These are phyloP conservation scores for Aproaerema taeniolella DNA, from an alignment of 2,888 invertebrate genomes.

Conservation along the genomic window DNA sequence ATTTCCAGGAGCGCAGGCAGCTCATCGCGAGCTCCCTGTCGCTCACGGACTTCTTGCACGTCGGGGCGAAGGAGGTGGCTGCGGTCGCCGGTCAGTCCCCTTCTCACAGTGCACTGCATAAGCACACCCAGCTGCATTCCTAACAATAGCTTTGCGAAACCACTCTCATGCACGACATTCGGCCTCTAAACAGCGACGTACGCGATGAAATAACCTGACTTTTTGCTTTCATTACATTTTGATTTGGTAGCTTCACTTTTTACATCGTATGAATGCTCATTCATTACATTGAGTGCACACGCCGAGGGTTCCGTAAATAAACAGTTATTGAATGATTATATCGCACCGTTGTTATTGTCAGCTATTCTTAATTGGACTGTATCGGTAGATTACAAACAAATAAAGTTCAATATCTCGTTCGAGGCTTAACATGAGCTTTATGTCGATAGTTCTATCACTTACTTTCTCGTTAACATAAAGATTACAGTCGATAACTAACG, in stretches of 20 bases:
- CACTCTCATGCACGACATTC: constrained; percentile 39
- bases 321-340: background rate
- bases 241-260: background rate
- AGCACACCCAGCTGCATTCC: constrained; percentile 45
- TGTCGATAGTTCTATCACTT: no score
- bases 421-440: no score
- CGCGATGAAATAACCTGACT: background rate
- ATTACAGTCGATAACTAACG: no score
- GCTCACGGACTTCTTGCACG: constrained; percentile 89
- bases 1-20: constrained; percentile 94
- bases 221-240: background rate
- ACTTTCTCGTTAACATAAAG: no score
- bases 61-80: constrained; percentile 79
- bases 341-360: constrained; percentile 1
- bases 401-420: no score
- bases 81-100: constrained; percentile 69
- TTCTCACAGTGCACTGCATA: constrained; percentile 36
- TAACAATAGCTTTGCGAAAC: constrained; percentile 64
- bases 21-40: constrained; percentile 92
- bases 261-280: background rate
- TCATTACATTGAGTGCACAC: background rate
- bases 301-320: constrained; percentile 1
- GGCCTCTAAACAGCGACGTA: constrained; percentile 20
- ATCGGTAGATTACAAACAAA: no score
- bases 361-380: background rate